Evolutionary conservation across 1,140 invertebrate species (phyloP).

Genomic region (Campodea augens): DNA sequence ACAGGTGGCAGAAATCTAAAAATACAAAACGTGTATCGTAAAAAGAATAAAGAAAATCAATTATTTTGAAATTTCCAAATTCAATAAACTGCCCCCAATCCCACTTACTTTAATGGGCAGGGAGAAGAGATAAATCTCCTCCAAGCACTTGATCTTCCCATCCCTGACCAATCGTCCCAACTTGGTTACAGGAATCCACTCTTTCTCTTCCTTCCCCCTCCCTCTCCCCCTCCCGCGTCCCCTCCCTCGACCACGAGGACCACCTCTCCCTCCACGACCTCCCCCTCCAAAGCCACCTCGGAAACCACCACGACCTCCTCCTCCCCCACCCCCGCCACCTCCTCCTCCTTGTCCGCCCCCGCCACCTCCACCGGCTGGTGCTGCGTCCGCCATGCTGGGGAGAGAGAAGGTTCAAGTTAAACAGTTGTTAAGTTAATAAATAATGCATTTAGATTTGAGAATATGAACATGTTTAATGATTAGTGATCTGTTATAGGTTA

Average conservation of each 20-base stretch:
- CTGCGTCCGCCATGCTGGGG: constrained; percentile 84
- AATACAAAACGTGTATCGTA: no score
- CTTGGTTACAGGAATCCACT: constrained; percentile 97
- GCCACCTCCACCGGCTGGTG: constrained; percentile 49
- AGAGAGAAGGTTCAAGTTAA: no score
- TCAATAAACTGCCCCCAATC: constrained; percentile 4
- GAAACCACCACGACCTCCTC: constrained; percentile 39
- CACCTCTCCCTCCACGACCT: constrained; percentile 24
- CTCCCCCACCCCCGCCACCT: constrained; percentile 30
- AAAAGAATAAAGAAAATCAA: not conserved
- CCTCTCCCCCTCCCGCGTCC: constrained; percentile 58
- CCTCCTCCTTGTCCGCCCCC: constrained; percentile 32
- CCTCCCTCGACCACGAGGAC: constrained; percentile 58
- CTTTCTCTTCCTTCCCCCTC: constrained; percentile 90
- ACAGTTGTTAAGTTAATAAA: no score
- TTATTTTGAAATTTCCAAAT: not conserved
- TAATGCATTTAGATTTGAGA: no score
- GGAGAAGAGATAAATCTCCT: constrained; percentile 97
- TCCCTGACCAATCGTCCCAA: constrained; percentile 91
- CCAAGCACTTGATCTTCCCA: constrained; percentile 86
- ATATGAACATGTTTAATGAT: no score
- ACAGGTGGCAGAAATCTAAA: no score
- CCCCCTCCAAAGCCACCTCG: constrained; percentile 38
- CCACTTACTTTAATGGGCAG: constrained; percentile 85
- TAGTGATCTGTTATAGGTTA: no score